Conservation (phyloP, 2,888 invertebrate genomes). For the Pherbina coryleti region DNA sequence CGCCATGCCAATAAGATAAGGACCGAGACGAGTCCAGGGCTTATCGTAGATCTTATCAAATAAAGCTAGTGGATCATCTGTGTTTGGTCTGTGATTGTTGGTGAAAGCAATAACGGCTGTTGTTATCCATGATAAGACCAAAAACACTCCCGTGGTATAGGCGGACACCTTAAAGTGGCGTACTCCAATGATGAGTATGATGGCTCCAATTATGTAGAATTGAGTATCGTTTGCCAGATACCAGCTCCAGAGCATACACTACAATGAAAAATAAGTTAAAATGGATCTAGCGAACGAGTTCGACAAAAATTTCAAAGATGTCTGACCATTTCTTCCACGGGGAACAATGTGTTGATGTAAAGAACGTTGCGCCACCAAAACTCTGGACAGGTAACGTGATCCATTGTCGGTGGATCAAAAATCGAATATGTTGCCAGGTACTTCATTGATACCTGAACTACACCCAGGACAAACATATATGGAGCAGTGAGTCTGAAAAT, state of each 20-base stretch:
- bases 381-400: slow-evolving; percentile 84
- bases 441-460: slow-evolving; percentile 88
- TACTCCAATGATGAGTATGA: slow-evolving; percentile 83
- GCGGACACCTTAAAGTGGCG: slow-evolving; percentile 84
- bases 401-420: slow-evolving; percentile 85
- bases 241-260: slow-evolving; percentile 96
- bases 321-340: slow-evolving; percentile 85
- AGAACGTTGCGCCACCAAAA: slow-evolving; percentile 91
- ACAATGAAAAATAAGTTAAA: slow-evolving; percentile 47
- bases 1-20: slow-evolving; percentile 87
- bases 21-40: slow-evolving; percentile 88
- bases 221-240: slow-evolving; percentile 89
- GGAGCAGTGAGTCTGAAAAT: slow-evolving; percentile 80
- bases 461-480: slow-evolving; percentile 85
- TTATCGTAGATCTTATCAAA: slow-evolving; percentile 93
- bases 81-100: slow-evolving; percentile 83
- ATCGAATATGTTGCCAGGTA: slow-evolving; percentile 86
- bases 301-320: background rate
- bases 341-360: slow-evolving; percentile 88
- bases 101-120: slow-evolving; percentile 84
- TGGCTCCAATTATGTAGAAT: slow-evolving; percentile 85
- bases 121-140: slow-evolving; percentile 83
- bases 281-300: background rate
- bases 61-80: slow-evolving; percentile 84
- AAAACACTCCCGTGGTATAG: slow-evolving; percentile 75